These are phyloP conservation scores for Petaurus breviceps DNA, from an alignment of 2,113 vertebrate genomes.

Conservation along the genomic window DNA sequence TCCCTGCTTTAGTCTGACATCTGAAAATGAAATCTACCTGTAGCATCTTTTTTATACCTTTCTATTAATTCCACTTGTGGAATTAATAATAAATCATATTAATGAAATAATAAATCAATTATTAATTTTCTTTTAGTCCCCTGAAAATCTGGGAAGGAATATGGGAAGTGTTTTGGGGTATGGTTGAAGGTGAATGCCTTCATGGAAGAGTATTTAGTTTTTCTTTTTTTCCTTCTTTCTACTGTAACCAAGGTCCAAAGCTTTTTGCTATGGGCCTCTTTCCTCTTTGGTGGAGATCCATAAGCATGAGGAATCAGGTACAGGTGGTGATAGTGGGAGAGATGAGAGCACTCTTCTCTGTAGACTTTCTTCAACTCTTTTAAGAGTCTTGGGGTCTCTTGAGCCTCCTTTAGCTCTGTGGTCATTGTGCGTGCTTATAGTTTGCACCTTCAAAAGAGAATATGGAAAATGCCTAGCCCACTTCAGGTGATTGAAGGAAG, in stretches of 20 bases:
- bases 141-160: neutral
- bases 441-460: neutral
- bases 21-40: neutral
- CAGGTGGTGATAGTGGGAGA: neutral
- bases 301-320: neutral
- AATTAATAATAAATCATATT: too few species aligned
- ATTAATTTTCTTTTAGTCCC: neutral
- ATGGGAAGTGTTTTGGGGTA: neutral
- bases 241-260: neutral
- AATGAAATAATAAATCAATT: too few species aligned
- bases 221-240: neutral
- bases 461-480: neutral
- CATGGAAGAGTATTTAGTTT: neutral
- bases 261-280: neutral
- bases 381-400: neutral
- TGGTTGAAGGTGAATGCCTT: neutral
- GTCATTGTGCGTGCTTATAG: neutral
- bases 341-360: neutral
- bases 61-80: neutral
- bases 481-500: neutral
- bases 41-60: too few species aligned
- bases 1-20: neutral
- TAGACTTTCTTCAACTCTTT: neutral
- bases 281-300: neutral
- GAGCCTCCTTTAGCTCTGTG: neutral